Evolutionary conservation across 2,797 vertebrate genomes (phyloP).

Genomic region (Spinus pinus): DNA sequence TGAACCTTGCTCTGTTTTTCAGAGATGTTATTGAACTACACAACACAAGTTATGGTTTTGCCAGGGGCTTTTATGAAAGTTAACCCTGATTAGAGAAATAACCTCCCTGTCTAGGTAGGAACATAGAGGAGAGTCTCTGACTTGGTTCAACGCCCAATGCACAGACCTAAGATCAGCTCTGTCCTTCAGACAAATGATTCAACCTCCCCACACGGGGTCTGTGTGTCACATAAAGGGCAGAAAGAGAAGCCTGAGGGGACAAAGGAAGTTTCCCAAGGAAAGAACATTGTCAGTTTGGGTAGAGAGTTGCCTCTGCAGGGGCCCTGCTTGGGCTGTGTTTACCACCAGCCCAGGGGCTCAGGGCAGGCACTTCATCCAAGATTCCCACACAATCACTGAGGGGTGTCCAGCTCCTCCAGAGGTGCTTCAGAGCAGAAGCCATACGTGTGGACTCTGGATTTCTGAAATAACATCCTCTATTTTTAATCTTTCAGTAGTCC

Average conservation of each 20-base stretch:
- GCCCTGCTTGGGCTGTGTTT: not conserved
- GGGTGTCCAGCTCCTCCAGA: not conserved
- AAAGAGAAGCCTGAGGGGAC: not conserved
- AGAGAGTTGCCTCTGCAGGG: not conserved
- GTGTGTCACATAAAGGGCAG: not conserved
- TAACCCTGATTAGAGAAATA: not conserved
- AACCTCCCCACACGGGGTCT: not conserved
- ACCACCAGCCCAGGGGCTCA: not conserved
- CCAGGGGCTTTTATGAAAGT: not conserved
- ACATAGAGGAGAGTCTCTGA: not conserved
- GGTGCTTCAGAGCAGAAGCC: not conserved
- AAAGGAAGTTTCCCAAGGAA: not conserved
- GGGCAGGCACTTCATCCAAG: not conserved
- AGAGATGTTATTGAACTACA: not conserved
- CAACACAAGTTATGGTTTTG: not conserved
- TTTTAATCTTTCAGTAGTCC: not conserved
- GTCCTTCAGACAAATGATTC: not conserved
- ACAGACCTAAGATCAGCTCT: not conserved
- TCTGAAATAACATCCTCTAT: not conserved
- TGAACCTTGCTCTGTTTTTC: not conserved
- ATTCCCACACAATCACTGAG: not conserved
- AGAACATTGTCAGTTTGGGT: not conserved
- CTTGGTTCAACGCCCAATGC: not conserved
- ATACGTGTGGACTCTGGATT: not conserved
- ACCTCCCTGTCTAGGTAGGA: not conserved